phyloP scores from a whole-genome alignment of 1,140 invertebrate genomes.

The Chelonus insularis region DNA sequence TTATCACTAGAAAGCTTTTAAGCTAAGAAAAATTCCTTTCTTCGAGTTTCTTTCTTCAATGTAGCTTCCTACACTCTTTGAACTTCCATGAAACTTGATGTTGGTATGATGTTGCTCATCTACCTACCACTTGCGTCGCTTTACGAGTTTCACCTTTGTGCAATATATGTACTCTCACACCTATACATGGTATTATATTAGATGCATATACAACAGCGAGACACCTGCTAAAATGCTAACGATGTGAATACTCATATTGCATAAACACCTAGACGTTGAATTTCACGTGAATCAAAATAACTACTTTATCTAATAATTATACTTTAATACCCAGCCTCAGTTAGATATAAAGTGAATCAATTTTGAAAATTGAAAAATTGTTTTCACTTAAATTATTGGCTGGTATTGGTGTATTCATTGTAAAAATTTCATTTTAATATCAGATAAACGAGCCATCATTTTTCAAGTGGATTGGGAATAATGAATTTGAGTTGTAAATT shows the following conservation, averaged over 20 bases:
- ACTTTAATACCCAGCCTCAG: too few relatives aligned
- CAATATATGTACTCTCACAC: neutral
- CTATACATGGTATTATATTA: neutral
- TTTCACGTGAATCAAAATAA: constrained; percentile 28
- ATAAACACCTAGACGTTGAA: constrained; percentile 20
- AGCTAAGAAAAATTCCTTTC: neutral
- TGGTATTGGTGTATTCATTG: too few relatives aligned
- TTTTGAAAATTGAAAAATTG: too few relatives aligned
- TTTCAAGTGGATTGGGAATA: too few relatives aligned
- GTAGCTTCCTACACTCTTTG: too few relatives aligned
- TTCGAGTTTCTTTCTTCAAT: neutral
- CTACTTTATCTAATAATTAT: constrained; percentile 28
- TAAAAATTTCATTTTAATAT: too few relatives aligned
- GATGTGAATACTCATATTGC: constrained; percentile 9
- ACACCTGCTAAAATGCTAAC: constrained; percentile 19
- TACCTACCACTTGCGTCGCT: neutral
- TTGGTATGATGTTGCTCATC: neutral
- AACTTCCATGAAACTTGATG: neutral
- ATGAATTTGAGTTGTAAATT: too few relatives aligned
- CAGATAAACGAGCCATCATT: too few relatives aligned
- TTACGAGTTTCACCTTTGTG: neutral
- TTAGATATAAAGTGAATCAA: too few relatives aligned
- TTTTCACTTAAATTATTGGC: too few relatives aligned
- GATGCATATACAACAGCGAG: neutral
- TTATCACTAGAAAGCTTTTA: neutral